Conservation (phyloP, 1,140 invertebrate species). For the Meloidogyne floridensis region DNA sequence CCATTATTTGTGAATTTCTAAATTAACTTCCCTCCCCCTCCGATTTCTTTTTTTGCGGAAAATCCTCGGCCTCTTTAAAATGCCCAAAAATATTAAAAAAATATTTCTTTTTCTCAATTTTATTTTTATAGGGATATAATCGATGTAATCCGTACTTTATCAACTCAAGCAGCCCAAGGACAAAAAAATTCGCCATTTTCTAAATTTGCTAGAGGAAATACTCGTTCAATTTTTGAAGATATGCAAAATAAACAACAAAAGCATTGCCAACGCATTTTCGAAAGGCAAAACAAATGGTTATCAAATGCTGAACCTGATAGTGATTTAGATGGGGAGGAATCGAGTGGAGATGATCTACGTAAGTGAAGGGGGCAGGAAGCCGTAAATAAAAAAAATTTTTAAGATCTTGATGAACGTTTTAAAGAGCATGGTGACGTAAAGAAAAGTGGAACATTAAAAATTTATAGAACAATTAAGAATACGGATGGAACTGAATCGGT, state of each 20-base stretch:
- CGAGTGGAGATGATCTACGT: constrained; percentile 80
- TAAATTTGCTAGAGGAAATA: constrained; percentile 95
- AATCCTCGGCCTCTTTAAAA: too few species aligned
- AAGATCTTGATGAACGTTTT: constrained; percentile 13
- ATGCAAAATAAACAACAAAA: constrained; percentile 99
- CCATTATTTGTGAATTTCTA: too few species aligned
- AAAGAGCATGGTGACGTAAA: constrained; percentile 75
- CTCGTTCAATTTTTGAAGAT: constrained; percentile 91
- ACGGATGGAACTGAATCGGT: constrained; percentile 87
- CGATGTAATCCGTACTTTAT: constrained; percentile 93
- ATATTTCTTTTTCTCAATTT: neutral
- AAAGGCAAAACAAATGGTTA: constrained; percentile 81
- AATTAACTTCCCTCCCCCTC: too few species aligned
- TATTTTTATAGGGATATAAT: constrained; percentile 84
- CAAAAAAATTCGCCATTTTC: constrained; percentile 83
- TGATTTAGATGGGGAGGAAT: constrained; percentile 81
- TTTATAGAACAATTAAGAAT: constrained; percentile 89
- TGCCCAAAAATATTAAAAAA: too few species aligned
- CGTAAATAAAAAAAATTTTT: neutral
- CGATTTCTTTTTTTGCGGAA: too few species aligned
- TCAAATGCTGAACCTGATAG: constrained; percentile 68
- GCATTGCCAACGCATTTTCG: constrained; percentile 97
- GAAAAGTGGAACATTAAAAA: constrained; percentile 76
- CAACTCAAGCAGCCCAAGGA: constrained; percentile 96
- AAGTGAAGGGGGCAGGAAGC: too few species aligned